phyloP scores from a whole-genome alignment of 1,140 invertebrate species.

The Dendrolimus punctatus region DNA sequence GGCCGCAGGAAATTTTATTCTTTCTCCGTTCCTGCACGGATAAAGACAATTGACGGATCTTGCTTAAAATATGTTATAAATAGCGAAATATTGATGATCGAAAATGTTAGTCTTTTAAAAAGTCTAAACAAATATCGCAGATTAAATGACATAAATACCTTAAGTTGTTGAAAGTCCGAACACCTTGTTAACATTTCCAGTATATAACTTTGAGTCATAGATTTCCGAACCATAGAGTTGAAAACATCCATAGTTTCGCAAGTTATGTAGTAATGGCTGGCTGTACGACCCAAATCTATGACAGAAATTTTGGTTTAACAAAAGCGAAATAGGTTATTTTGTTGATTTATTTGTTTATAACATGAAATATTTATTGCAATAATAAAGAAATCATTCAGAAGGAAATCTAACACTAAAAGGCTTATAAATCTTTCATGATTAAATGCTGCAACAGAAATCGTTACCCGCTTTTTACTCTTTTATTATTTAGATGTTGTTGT shows the following conservation, averaged over 20 bases:
- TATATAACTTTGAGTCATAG: conserved; percentile 92
- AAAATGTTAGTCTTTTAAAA: background rate
- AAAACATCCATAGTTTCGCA: conserved; percentile 96
- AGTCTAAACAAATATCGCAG: background rate
- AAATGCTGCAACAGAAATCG: too few relatives aligned
- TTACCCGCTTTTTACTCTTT: too few relatives aligned
- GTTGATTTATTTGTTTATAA: too few relatives aligned
- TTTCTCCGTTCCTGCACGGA: too few relatives aligned
- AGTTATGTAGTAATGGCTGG: conserved; percentile 98
- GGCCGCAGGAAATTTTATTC: too few relatives aligned
- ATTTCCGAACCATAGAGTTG: conserved; percentile 82
- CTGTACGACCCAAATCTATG: conserved; percentile 92
- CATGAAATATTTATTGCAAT: too few relatives aligned
- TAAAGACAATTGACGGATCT: too few relatives aligned
- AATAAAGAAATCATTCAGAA: too few relatives aligned
- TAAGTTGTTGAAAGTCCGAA: conserved; percentile 97
- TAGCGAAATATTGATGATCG: background rate
- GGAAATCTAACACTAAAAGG: too few relatives aligned
- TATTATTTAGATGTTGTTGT: too few relatives aligned
- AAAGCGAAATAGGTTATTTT: background rate
- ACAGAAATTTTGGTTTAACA: background rate
- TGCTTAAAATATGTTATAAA: too few relatives aligned
- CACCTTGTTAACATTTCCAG: conserved; percentile 91
- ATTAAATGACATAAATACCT: conserved; percentile 72
- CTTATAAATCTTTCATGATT: too few relatives aligned